phyloP scores from a whole-genome alignment of 35 echinoderm and acorn worm species.

The Hemicentrotus pulcherrimus region DNA sequence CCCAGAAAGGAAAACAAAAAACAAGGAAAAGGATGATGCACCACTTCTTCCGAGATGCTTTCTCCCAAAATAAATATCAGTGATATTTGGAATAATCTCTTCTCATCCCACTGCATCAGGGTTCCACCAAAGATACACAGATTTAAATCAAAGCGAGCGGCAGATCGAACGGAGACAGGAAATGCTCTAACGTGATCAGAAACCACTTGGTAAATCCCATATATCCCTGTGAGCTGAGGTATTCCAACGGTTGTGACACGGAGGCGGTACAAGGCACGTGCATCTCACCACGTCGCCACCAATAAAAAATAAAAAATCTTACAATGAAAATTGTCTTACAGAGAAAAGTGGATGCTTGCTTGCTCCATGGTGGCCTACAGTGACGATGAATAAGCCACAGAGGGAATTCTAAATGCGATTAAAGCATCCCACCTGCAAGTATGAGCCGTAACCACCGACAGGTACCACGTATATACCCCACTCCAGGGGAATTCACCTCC shows the following conservation, averaged over 20 bases:
- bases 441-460: background rate
- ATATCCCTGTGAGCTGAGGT: background rate
- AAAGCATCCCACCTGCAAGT: conserved; percentile 29
- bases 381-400: background rate
- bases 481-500: background rate
- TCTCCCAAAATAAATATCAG: background rate
- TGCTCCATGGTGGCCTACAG: background rate
- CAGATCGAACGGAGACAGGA: background rate
- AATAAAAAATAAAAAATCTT: background rate
- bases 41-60: background rate
- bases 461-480: background rate
- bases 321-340: background rate
- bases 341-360: background rate
- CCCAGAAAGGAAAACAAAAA: background rate
- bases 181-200: background rate
- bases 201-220: background rate
- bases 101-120: background rate
- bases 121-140: background rate
- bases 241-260: background rate
- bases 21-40: background rate
- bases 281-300: background rate
- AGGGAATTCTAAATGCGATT: conserved; percentile 24
- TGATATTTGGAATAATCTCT: background rate
- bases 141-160: background rate
- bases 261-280: background rate